A percentile compares a stretch with the other conserved stretches of the same genome.
Conservation (phyloP, 2,113 vertebrate species). For the Cyprinodon variegatus region DNA sequence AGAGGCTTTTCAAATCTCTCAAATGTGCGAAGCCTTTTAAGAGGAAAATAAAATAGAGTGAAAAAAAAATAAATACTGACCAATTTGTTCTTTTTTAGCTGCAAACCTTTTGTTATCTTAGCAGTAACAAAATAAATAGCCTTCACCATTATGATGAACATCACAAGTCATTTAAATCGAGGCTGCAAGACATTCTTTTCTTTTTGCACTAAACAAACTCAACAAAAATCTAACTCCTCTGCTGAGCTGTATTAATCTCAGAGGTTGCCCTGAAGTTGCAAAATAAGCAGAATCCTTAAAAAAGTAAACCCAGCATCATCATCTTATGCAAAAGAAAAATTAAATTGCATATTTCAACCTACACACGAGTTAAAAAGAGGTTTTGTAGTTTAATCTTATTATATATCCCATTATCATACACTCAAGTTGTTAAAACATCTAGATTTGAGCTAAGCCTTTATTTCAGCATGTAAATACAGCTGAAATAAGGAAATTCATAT, state of each 20-base stretch:
- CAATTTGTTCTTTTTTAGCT: constrained; percentile 1
- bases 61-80: constrained; percentile 26
- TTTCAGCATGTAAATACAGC: background rate
- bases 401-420: background rate
- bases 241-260: background rate
- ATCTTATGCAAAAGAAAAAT: background rate
- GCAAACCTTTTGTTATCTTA: background rate
- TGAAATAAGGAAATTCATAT: background rate
- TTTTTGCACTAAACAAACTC: background rate
- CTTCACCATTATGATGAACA: constrained; percentile 2
- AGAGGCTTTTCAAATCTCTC: background rate
- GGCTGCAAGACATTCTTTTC: background rate
- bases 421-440: background rate
- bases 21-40: constrained; percentile 18
- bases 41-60: constrained; percentile 24
- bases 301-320: background rate
- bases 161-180: constrained; percentile 7
- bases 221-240: background rate
- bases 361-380: background rate
- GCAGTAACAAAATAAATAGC: background rate
- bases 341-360: background rate
- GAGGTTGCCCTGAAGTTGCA: background rate
- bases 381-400: background rate
- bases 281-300: constrained; percentile 6
- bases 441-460: background rate